Conservation (phyloP, 2,113 vertebrate species). For the Sorex fumeus region DNA sequence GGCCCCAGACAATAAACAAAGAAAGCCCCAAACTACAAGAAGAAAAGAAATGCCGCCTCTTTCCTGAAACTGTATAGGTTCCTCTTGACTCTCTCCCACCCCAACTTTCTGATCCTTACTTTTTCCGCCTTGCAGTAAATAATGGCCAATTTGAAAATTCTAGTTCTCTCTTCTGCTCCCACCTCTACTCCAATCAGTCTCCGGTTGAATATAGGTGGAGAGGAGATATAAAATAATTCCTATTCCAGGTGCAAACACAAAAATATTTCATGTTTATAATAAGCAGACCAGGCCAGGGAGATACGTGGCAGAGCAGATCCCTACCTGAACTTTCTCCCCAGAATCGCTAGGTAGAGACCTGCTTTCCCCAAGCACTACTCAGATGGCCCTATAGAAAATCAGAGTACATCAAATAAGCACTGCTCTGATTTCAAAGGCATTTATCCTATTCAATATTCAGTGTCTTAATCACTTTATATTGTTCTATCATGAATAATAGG, state of each 20-base stretch:
- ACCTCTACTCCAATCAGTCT: background rate
- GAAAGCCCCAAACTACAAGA: too few species aligned
- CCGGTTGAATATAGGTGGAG: background rate
- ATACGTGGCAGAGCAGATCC: background rate
- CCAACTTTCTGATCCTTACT: background rate
- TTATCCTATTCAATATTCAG: background rate
- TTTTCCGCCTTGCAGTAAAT: background rate
- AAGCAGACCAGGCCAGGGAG: background rate
- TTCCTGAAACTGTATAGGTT: too few species aligned
- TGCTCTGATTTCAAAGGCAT: background rate
- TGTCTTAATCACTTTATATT: background rate
- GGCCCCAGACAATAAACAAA: too few species aligned
- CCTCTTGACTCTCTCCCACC: background rate
- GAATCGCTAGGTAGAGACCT: too few species aligned
- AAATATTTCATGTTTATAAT: constrained; percentile 35
- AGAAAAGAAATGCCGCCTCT: too few species aligned
- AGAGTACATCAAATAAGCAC: too few species aligned
- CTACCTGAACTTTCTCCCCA: too few species aligned
- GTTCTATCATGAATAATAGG: background rate
- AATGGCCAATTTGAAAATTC: constrained; percentile 24
- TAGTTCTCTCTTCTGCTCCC: background rate
- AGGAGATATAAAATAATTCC: background rate
- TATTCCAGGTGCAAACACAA: background rate
- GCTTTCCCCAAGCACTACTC: too few species aligned
- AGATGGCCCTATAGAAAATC: too few species aligned